Percentiles rank a stretch among this genome's conserved stretches.
phyloP scores from a whole-genome alignment of 2,797 vertebrate species.

The Tokudaia tokunoshimensis region DNA sequence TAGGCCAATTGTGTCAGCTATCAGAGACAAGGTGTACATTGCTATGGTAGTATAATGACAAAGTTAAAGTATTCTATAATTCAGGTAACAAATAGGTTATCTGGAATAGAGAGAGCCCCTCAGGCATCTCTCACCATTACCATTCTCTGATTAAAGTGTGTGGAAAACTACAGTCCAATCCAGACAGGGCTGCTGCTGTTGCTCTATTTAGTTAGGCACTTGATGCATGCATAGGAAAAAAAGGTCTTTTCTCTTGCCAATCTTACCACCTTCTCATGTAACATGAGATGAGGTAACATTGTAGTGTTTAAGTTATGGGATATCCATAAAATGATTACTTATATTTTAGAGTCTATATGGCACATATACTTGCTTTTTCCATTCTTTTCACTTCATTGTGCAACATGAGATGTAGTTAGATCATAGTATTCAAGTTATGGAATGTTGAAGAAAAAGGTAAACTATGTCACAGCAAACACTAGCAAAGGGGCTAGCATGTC shows the following conservation, averaged over 20 bases:
- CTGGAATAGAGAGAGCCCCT: neutral
- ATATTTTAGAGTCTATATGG: neutral
- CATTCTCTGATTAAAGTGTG: neutral
- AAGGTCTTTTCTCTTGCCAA: neutral
- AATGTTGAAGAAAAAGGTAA: neutral
- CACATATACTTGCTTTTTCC: neutral
- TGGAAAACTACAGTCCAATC: neutral
- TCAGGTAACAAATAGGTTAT: neutral
- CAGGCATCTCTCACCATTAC: neutral
- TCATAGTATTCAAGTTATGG: neutral
- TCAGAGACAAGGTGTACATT: neutral
- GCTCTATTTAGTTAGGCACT: no score
- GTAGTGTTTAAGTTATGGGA: neutral
- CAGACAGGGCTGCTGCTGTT: neutral
- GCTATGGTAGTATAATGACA: neutral
- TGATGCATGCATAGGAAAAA: neutral
- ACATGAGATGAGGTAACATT: neutral
- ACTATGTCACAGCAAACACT: no score
- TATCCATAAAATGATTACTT: neutral
- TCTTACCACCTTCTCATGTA: neutral
- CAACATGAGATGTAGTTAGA: neutral
- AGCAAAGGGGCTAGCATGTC: neutral
- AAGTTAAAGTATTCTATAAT: neutral
- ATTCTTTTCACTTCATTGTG: neutral
- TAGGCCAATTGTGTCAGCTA: neutral